Conservation (phyloP, 2,113 vertebrate species). For the Pipa parva region DNA sequence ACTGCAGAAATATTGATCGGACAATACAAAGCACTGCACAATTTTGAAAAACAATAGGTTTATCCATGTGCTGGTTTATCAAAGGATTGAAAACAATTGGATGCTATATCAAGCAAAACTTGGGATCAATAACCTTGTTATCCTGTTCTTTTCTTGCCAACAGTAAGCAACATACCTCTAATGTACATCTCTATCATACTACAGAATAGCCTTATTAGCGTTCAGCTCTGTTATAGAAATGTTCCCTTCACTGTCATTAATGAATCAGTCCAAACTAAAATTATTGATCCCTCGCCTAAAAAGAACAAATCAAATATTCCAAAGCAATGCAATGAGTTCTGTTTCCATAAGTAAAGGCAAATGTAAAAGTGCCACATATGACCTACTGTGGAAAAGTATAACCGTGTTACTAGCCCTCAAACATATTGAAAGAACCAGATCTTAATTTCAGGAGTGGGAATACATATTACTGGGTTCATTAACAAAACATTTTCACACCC, state of each 20-base stretch:
- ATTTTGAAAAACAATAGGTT: conserved; percentile 17
- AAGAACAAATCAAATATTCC: too few relatives aligned
- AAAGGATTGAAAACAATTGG: conserved; percentile 11
- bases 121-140: conserved; percentile 42
- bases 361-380: too few relatives aligned
- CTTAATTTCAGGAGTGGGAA: too few relatives aligned
- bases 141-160: conserved; percentile 24
- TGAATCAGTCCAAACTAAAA: not conserved
- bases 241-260: not conserved
- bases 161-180: conserved; percentile 1
- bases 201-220: conserved; percentile 6
- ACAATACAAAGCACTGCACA: conserved; percentile 16
- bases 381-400: too few relatives aligned
- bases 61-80: conserved; percentile 10
- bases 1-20: conserved; percentile 24
- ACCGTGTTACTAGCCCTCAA: too few relatives aligned
- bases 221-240: not conserved
- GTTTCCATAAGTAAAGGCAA: too few relatives aligned
- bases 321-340: too few relatives aligned
- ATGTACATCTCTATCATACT: not conserved
- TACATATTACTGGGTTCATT: too few relatives aligned
- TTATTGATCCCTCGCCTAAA: too few relatives aligned
- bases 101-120: conserved; percentile 17
- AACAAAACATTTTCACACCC: too few relatives aligned
- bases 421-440: too few relatives aligned